Conservation (phyloP, 1,140 invertebrate species). For the Habropoda laboriosa region DNA sequence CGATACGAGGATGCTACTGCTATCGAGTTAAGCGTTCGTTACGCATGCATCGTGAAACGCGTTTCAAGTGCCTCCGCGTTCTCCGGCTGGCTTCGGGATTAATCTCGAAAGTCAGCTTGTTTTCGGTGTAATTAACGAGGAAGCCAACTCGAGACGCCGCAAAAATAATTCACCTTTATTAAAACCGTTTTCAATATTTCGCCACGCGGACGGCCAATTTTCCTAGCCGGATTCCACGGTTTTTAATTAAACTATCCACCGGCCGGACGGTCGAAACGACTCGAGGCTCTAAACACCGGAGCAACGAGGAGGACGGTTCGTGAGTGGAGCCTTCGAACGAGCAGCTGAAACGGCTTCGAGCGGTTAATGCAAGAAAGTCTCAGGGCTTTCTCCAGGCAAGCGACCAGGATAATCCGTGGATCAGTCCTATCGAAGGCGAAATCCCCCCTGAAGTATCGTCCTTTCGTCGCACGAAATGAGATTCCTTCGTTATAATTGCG, state of each 20-base stretch:
- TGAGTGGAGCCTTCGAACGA: constrained; percentile 64
- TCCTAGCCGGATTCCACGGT: constrained; percentile 36
- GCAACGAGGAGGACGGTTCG: constrained; percentile 35
- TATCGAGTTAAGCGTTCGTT: too few species aligned
- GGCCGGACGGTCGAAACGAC: constrained; percentile 1
- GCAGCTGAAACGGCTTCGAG: constrained; percentile 66
- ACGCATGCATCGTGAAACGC: neutral
- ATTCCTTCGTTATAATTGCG: constrained; percentile 32
- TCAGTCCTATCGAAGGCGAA: constrained; percentile 59
- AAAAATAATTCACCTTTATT: constrained; percentile 33
- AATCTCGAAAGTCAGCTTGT: neutral
- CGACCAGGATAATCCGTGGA: constrained; percentile 66
- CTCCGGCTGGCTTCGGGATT: neutral
- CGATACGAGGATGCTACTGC: too few species aligned
- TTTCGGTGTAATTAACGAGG: constrained; percentile 3
- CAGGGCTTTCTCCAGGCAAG: constrained; percentile 46
- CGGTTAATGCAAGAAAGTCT: constrained; percentile 72
- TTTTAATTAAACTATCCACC: constrained; percentile 71
- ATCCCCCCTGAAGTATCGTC: constrained; percentile 51
- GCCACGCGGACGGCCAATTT: neutral
- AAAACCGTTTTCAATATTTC: constrained; percentile 23
- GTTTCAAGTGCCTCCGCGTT: neutral
- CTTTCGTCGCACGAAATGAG: constrained; percentile 38
- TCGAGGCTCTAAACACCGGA: constrained; percentile 54
- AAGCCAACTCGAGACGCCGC: neutral